Conservation (phyloP, 2,888 invertebrate species). For the Eupithecia subumbrata region DNA sequence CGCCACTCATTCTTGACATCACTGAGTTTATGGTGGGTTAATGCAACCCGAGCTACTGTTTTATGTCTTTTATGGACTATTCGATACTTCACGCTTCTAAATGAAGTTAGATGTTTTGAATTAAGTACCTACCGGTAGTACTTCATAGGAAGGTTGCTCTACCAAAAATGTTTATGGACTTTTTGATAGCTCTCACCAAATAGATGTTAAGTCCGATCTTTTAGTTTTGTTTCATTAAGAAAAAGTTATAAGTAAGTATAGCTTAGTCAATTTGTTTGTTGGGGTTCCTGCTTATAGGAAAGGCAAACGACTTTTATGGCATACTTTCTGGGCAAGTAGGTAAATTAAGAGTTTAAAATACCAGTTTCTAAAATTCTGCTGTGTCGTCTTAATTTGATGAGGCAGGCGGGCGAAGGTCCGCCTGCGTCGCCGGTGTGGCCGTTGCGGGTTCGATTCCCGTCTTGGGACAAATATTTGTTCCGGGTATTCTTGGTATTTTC, state of each 20-base stretch:
- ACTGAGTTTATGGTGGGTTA: constrained; percentile 61
- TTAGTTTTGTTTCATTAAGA: not conserved
- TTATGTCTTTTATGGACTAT: constrained; percentile 53
- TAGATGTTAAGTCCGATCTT: not conserved
- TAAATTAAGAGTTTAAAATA: not conserved
- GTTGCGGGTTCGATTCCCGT: too few relatives aligned
- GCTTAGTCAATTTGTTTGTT: too few relatives aligned
- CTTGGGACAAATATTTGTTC: too few relatives aligned
- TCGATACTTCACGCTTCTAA: constrained; percentile 24
- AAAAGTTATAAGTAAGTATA: too few relatives aligned
- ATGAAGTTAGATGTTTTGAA: constrained; percentile 29
- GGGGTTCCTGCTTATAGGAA: too few relatives aligned
- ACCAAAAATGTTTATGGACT: not conserved
- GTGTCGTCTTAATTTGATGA: too few relatives aligned
- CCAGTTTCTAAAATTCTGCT: not conserved
- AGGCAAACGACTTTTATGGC: not conserved
- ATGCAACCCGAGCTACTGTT: constrained; percentile 76
- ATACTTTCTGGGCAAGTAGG: not conserved
- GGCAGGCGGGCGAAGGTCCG: too few relatives aligned
- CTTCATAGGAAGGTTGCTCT: not conserved
- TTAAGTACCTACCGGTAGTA: constrained; percentile 13
- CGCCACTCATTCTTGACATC: constrained; percentile 41
- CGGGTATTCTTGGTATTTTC: too few relatives aligned
- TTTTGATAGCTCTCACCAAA: not conserved
- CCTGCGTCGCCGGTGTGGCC: too few relatives aligned